These are phyloP conservation scores for Pseudorhiza aurosa DNA, from an alignment of 30 jellyfish, hydroid and myxozoan genomes.

Conservation along the genomic window DNA sequence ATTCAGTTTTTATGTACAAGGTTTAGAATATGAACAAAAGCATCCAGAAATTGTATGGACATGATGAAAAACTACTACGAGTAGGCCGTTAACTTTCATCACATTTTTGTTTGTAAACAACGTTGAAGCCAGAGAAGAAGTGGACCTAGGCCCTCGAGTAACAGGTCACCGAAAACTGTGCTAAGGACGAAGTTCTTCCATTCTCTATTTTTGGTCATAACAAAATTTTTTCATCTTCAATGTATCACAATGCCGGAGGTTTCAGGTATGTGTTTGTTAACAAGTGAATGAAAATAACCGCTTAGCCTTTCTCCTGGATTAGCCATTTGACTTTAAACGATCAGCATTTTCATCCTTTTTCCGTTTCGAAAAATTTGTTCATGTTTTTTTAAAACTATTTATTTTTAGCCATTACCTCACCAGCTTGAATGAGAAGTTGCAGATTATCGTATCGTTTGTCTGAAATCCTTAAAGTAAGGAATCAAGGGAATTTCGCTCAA, in stretches of 20 bases:
- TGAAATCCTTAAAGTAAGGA: too few species aligned
- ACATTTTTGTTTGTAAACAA: conserved; percentile 11
- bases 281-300: not conserved
- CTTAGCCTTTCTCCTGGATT: not conserved
- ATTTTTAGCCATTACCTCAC: too few species aligned
- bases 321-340: not conserved
- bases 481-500: too few species aligned
- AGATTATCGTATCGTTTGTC: too few species aligned
- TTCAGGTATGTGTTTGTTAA: conserved; percentile 11
- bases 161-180: conserved; percentile 15
- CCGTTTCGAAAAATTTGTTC: too few species aligned
- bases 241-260: conserved; percentile 52
- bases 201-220: not conserved
- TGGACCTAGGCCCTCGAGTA: conserved; percentile 6
- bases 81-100: not conserved
- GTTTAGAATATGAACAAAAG: conserved; percentile 30
- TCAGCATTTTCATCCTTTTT: too few species aligned
- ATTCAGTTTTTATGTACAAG: conserved; percentile 18
- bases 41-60: conserved; percentile 20
- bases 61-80: conserved; percentile 12
- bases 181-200: not conserved
- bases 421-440: too few species aligned
- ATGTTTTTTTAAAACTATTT: too few species aligned
- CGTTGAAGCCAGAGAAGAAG: not conserved
- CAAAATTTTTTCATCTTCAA: not conserved